Conservation (phyloP, 64 coral and sea anemone genomes). For the Dendronephthya gigantea region DNA sequence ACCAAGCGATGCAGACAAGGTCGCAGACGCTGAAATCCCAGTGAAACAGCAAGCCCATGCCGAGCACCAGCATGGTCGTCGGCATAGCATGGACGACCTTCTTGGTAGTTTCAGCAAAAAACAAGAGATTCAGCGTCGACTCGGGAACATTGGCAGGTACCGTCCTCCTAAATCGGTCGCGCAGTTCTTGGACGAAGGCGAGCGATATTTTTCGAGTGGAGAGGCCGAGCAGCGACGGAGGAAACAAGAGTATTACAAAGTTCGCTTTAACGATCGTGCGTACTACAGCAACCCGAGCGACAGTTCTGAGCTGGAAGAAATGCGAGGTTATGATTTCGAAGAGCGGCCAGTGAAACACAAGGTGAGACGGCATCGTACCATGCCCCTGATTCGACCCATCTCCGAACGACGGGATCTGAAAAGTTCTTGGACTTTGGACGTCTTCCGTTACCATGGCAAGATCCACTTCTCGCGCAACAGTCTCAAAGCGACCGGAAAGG, state of each 20-base stretch:
- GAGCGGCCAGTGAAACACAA: not conserved
- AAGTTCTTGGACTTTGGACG: slow-evolving; percentile 4
- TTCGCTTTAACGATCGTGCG: slow-evolving; percentile 3
- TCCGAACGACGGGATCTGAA: not conserved
- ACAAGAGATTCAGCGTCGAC: not conserved
- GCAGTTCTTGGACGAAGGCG: not conserved
- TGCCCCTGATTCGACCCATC: slow-evolving; percentile 2
- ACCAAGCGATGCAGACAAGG: not conserved
- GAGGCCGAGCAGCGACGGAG: not conserved
- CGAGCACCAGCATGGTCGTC: not conserved
- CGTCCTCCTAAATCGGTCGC: not conserved
- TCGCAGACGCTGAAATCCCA: not conserved
- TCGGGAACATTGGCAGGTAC: not conserved
- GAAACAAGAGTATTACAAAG: slow-evolving; percentile 5
- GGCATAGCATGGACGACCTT: not conserved
- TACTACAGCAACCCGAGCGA: slow-evolving; percentile 17
- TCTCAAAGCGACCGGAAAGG: not conserved
- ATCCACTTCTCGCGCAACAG: not conserved
- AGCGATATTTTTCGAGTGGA: slow-evolving; percentile 6
- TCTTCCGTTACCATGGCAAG: slow-evolving; percentile 4
- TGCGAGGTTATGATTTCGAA: not conserved
- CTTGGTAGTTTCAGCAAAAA: not conserved
- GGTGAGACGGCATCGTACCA: not conserved
- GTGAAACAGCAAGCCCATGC: not conserved
- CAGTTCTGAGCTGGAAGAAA: slow-evolving; percentile 2